A percentile compares a stretch with the other conserved stretches of the same genome.
These are phyloP conservation scores for Poeciliopsis infans DNA, from an alignment of 2,797 vertebrate species.

Conservation along the genomic window DNA sequence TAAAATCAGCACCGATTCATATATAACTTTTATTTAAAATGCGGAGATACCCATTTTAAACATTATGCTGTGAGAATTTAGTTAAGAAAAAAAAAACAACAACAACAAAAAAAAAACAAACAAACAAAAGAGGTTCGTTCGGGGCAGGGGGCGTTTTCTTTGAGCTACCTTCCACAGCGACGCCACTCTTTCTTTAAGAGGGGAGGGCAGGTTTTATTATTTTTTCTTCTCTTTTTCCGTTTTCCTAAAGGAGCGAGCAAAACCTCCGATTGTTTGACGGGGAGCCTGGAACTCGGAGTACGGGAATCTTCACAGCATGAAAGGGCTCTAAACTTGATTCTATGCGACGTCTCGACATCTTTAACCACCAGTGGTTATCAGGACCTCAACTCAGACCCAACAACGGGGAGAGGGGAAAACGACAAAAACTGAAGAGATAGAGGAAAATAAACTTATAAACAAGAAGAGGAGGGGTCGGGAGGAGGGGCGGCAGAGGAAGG, in stretches of 20 bases:
- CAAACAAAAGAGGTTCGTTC: no score
- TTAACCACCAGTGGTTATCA: slow-evolving; percentile 78
- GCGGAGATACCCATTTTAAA: slow-evolving; percentile 97
- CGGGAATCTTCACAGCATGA: slow-evolving; percentile 75
- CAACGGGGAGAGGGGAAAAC: slow-evolving; percentile 47
- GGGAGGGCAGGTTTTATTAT: slow-evolving; percentile 62
- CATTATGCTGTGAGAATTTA: slow-evolving; percentile 98
- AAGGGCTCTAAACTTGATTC: slow-evolving; percentile 68
- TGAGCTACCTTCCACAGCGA: slow-evolving; percentile 84
- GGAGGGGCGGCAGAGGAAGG: slow-evolving; percentile 39
- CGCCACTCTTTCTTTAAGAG: slow-evolving; percentile 84
- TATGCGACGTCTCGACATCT: slow-evolving; percentile 65
- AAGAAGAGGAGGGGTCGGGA: slow-evolving; percentile 42
- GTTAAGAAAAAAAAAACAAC: slow-evolving; percentile 65
- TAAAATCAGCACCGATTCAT: slow-evolving; percentile 99
- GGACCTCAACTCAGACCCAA: slow-evolving; percentile 66
- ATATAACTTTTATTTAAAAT: slow-evolving; percentile 99
- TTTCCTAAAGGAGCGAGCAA: slow-evolving; percentile 82
- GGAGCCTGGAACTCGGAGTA: slow-evolving; percentile 58
- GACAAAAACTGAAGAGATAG: slow-evolving; percentile 45
- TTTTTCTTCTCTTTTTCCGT: slow-evolving; percentile 24
- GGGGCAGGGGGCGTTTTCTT: slow-evolving; percentile 75
- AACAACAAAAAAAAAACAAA: not conserved
- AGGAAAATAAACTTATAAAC: slow-evolving; percentile 17
- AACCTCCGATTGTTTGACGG: slow-evolving; percentile 70